These are phyloP conservation scores for Pammene fasciana DNA, from an alignment of 2,888 invertebrate species.

Conservation along the genomic window DNA sequence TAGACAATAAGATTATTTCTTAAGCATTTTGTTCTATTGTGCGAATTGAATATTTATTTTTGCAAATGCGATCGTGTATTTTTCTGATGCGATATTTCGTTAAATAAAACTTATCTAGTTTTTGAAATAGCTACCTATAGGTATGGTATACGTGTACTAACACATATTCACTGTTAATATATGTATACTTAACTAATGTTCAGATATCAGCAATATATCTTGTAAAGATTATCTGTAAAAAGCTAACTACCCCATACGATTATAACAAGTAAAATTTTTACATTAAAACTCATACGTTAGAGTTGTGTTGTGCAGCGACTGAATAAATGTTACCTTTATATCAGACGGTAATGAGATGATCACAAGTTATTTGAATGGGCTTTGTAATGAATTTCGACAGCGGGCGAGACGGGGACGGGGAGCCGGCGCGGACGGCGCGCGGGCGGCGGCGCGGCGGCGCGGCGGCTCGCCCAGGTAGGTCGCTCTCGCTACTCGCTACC, in stretches of 20 bases:
- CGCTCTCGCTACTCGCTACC: conserved; percentile 6
- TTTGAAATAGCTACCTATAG: neutral
- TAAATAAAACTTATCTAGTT: neutral
- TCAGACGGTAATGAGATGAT: conserved; percentile 15
- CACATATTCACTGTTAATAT: too few species aligned
- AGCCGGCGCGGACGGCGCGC: conserved; percentile 1
- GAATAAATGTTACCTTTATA: conserved; percentile 2
- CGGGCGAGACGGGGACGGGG: conserved; percentile 22
- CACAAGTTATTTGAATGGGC: conserved; percentile 54
- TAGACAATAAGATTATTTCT: conserved; percentile 21
- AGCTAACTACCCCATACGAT: too few species aligned
- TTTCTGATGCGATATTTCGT: conserved; percentile 18
- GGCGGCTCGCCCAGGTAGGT: conserved; percentile 30
- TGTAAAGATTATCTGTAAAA: too few species aligned
- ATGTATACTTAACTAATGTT: too few species aligned
- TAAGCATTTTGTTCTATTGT: conserved; percentile 6
- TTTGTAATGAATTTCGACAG: conserved; percentile 51
- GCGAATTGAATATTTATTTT: conserved; percentile 25
- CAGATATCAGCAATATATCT: too few species aligned
- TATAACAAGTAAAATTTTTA: too few species aligned
- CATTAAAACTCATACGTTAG: too few species aligned
- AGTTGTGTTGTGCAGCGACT: conserved; percentile 23
- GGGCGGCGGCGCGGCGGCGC: conserved; percentile 5
- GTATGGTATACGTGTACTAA: too few species aligned
- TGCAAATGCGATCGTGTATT: conserved; percentile 25